Evolutionary conservation across 2,113 vertebrate genomes (phyloP), one percentile per base, ranked within the genome.

Genomic region (Phyllostomus hastatus): DNA sequence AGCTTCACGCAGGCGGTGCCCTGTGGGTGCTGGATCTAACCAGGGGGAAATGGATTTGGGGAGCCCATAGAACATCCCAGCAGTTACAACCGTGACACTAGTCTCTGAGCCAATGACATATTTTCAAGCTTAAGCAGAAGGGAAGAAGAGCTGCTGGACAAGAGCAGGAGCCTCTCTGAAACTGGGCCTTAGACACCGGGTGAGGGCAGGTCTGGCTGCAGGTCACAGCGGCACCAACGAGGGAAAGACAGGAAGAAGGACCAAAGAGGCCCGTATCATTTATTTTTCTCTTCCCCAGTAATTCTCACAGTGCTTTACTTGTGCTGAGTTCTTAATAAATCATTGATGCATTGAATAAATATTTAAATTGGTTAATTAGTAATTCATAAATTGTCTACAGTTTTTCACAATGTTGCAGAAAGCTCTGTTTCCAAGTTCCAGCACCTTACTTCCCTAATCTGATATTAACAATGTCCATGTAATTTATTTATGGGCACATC

Each of bases 341-440:
- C 43, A 76, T 72, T 22, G 43, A 66, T 87, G 76, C 84, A 66
- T 35, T 83, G 61, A 79, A 67, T 82, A 72, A 67, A 94, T 80
- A 95, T 83, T 92, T 97, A 84, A 86, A 85, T 67, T 69, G 64
- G 15, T 9, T 59, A 59, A 78, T 90, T 92, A 88, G 92, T 57
- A 79, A 96, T 96, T 89, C 38, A 97, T 70, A 52, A 41, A 69
- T n/a, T 84, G 7, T 82, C 64, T 67, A 70, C 87, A 83, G n/a
- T 75, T 86, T 75, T 70, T 85, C 38, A 70, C 19, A 80, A 88
- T 61, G 89, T 84, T 86, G 33, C 57, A 92, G 61, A 67, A 92
- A 79, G 31, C 75, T 46, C 92, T 76, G 35, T 85, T 91, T 88
- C 95, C 90, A 83, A 93, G 59, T 64, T 87, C 31, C 75, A 75